Conservation (phyloP, 1,140 invertebrate genomes). For the Globodera rostochiensis region DNA sequence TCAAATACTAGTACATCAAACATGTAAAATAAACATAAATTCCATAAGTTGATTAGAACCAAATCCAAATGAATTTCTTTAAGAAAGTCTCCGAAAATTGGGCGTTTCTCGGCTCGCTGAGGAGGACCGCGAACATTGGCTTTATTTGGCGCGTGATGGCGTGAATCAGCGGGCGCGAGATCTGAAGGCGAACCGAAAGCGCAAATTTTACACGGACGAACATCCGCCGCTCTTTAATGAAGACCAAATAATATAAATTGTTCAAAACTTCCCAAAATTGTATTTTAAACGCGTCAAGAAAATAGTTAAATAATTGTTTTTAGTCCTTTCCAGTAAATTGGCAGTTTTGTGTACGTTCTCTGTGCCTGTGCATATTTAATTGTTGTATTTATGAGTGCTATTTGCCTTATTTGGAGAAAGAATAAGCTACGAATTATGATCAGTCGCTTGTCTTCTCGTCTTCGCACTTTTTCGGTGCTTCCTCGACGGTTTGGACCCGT, state of each 20-base stretch:
- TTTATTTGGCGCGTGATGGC: conserved; percentile 7
- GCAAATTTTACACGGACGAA: conserved; percentile 3
- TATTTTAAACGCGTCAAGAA: neutral
- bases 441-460: neutral
- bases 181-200: conserved; percentile 9
- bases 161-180: conserved; percentile 7
- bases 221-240: neutral
- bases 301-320: neutral
- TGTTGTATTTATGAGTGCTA: neutral
- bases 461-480: neutral
- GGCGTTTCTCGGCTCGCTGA: neutral
- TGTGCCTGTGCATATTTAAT: neutral
- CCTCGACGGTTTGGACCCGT: neutral
- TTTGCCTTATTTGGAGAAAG: too few species aligned
- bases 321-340: neutral
- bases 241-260: neutral
- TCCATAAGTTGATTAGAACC: too few species aligned
- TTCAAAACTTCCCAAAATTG: too few species aligned
- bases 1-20: too few species aligned
- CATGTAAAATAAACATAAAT: too few species aligned
- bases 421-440: too few species aligned
- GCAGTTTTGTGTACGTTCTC: neutral
- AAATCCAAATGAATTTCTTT: neutral
- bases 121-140: conserved; percentile 6
- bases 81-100: conserved; percentile 4